Conservation (phyloP, 1,140 invertebrate genomes). For the Zaprionus tsacasi region DNA sequence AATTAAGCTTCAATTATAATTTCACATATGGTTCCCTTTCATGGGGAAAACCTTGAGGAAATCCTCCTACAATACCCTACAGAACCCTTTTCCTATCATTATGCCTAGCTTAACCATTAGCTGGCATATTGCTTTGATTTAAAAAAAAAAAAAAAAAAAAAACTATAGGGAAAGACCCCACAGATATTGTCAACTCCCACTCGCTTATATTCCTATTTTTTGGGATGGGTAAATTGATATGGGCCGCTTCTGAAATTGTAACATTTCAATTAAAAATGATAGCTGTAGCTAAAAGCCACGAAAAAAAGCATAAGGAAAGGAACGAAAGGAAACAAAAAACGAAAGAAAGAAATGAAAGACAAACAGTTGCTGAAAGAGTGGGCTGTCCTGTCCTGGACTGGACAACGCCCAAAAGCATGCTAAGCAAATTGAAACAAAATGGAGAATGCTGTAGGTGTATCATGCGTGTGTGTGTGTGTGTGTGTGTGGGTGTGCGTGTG, state of each 20-base stretch:
- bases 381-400: slow-evolving; percentile 18
- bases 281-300: slow-evolving; percentile 39
- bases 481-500: slow-evolving; percentile 38
- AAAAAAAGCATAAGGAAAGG: slow-evolving; percentile 6
- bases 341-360: slow-evolving; percentile 27
- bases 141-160: not conserved
- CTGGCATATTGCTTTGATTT: slow-evolving; percentile 4
- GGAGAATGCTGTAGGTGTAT: slow-evolving; percentile 34
- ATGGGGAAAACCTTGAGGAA: not conserved
- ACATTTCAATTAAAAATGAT: slow-evolving; percentile 66
- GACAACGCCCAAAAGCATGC: slow-evolving; percentile 55
- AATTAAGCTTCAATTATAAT: no score
- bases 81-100: slow-evolving; percentile 16
- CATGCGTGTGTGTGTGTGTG: not conserved
- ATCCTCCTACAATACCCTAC: not conserved
- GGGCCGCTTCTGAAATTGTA: slow-evolving; percentile 35
- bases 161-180: not conserved
- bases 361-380: slow-evolving; percentile 26
- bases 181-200: slow-evolving; percentile 11
- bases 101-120: not conserved
- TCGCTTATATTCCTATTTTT: not conserved
- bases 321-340: not conserved
- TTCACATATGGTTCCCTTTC: not conserved
- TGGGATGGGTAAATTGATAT: slow-evolving; percentile 31
- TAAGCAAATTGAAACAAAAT: slow-evolving; percentile 78